Evolutionary conservation across 2,888 invertebrate genomes (phyloP).

Genomic region (Atherix ibis): DNA sequence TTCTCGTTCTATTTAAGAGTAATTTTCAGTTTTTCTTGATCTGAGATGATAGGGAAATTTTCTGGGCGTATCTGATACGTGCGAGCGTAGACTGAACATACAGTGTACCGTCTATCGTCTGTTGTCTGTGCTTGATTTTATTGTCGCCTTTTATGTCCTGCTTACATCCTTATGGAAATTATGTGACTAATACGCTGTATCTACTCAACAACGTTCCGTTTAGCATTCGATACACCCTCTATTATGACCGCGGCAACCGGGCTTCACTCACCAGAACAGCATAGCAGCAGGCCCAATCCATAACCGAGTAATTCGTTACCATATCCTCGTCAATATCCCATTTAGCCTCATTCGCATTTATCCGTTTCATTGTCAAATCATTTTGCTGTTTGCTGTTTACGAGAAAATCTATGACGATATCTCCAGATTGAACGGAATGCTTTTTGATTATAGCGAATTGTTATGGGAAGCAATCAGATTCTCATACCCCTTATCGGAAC

Average conservation of each 20-base stretch:
- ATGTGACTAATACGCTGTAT: slow-evolving; percentile 2
- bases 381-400: no score
- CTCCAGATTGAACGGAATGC: neutral
- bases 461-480: no score
- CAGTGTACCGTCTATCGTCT: slow-evolving; percentile 2
- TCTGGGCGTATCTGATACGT: slow-evolving; percentile 10
- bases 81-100: no score
- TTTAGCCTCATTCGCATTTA: no score
- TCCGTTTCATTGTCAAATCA: no score
- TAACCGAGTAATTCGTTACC: no score
- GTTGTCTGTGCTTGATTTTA: slow-evolving; percentile 5
- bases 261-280: no score
- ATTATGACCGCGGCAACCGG: neutral
- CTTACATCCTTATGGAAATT: slow-evolving; percentile 4
- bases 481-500: no score
- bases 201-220: neutral
- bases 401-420: no score
- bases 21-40: neutral
- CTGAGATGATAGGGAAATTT: slow-evolving; percentile 2
- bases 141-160: slow-evolving; percentile 6
- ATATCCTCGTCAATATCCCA: no score
- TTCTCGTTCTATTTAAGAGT: neutral
- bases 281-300: no score
- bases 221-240: neutral
- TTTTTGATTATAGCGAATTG: slow-evolving; percentile 1